phyloP scores from a whole-genome alignment of 2,888 invertebrate genomes.

The Ormyrus pomaceus region DNA sequence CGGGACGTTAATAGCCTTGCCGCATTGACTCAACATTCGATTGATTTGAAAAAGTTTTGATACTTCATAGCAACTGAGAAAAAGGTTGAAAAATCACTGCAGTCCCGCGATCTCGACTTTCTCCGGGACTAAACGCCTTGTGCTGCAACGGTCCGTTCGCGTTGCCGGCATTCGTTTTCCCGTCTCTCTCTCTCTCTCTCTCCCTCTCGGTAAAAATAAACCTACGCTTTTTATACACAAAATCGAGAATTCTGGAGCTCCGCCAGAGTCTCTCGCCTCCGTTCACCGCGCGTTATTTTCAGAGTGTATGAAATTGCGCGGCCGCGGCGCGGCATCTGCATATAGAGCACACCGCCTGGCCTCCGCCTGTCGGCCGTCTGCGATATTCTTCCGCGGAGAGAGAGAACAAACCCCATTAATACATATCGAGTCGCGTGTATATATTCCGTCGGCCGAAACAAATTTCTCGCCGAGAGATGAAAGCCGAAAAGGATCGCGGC shows the following conservation, averaged over 20 bases:
- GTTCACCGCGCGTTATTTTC: constrained; percentile 26
- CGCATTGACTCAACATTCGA: too few relatives aligned
- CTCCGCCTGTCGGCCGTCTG: too few relatives aligned
- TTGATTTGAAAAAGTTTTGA: too few relatives aligned
- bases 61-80: too few relatives aligned
- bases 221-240: constrained; percentile 5
- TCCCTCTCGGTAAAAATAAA: constrained; percentile 34
- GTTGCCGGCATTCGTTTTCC: neutral
- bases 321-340: neutral
- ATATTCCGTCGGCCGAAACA: too few relatives aligned
- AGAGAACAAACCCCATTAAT: too few relatives aligned
- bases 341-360: too few relatives aligned
- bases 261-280: constrained; percentile 17
- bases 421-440: too few relatives aligned
- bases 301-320: constrained; percentile 38
- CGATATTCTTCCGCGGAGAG: too few relatives aligned
- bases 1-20: too few relatives aligned
- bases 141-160: neutral
- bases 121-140: neutral
- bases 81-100: too few relatives aligned
- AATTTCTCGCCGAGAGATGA: neutral
- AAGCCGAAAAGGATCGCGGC: neutral
- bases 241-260: constrained; percentile 38
- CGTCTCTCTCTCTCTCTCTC: neutral
- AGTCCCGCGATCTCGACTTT: neutral